phyloP scores from a whole-genome alignment of 2,888 invertebrate genomes.

The Dichetophora obliterata region DNA sequence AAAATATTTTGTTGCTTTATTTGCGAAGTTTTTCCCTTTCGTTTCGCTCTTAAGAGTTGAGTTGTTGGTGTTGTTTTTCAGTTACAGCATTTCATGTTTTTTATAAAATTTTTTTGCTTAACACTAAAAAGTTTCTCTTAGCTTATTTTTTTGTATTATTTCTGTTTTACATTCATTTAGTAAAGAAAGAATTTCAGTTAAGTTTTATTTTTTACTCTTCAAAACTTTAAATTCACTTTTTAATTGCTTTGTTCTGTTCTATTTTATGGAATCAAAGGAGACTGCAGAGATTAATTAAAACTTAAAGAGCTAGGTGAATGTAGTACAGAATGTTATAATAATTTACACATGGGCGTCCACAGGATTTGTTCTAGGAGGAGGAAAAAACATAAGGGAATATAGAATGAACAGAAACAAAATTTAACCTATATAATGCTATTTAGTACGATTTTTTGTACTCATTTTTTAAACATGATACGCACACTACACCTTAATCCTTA shows the following conservation, averaged over 20 bases:
- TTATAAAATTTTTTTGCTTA: not conserved
- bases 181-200: too few relatives aligned
- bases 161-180: not conserved
- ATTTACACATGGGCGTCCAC: too few relatives aligned
- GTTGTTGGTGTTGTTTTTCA: not conserved
- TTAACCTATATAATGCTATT: too few relatives aligned
- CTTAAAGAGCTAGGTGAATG: too few relatives aligned
- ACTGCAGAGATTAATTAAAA: not conserved
- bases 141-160: not conserved
- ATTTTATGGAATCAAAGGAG: not conserved
- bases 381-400: too few relatives aligned
- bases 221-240: not conserved
- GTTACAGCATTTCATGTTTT: not conserved
- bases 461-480: too few relatives aligned
- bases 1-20: slow-evolving; percentile 14
- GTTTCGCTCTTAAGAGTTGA: not conserved
- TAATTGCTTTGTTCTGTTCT: not conserved
- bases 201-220: too few relatives aligned
- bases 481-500: too few relatives aligned
- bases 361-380: too few relatives aligned
- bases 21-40: not conserved
- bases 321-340: too few relatives aligned
- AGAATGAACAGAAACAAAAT: too few relatives aligned
- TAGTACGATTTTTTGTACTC: too few relatives aligned
- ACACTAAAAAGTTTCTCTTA: not conserved